phyloP scores from a whole-genome alignment of 2,797 vertebrate genomes.

The Aeoliscus strigatus region DNA sequence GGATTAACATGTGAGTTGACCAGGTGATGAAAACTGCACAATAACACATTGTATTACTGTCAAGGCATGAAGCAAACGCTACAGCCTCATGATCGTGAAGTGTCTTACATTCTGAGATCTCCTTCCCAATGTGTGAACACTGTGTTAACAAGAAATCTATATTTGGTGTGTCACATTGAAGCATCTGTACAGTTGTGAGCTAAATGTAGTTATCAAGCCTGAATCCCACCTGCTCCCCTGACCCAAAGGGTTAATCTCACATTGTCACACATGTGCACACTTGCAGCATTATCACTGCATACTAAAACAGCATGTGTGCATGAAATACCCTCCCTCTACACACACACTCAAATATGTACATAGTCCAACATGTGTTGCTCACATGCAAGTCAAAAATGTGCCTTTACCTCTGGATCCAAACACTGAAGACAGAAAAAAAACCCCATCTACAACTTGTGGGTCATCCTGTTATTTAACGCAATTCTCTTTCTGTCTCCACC shows the following conservation, averaged over 20 bases:
- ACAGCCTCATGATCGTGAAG: no score
- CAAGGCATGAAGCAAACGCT: no score
- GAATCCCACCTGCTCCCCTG: slow-evolving; percentile 26
- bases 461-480: slow-evolving; percentile 14
- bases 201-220: slow-evolving; percentile 15
- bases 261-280: slow-evolving; percentile 4
- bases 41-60: no score
- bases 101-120: no score
- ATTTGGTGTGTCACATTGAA: slow-evolving; percentile 2
- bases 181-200: slow-evolving; percentile 5
- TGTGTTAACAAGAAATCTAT: slow-evolving; percentile 20
- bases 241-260: slow-evolving; percentile 29
- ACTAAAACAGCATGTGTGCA: slow-evolving; percentile 14
- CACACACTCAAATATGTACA: background rate
- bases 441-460: slow-evolving; percentile 1
- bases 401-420: slow-evolving; percentile 32
- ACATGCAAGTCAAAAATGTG: slow-evolving; percentile 22
- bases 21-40: no score
- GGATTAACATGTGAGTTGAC: no score
- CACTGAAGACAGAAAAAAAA: slow-evolving; percentile 8
- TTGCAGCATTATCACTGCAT: slow-evolving; percentile 13
- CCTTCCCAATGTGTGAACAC: slow-evolving; percentile 5
- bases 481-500: slow-evolving; percentile 7
- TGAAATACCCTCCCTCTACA: slow-evolving; percentile 9
- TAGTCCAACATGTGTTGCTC: slow-evolving; percentile 9